A percentile compares a stretch with the other conserved stretches of the same genome.
These are phyloP conservation scores for Saturnia japonica DNA, from an alignment of 2,888 invertebrate species.

Conservation along the genomic window DNA sequence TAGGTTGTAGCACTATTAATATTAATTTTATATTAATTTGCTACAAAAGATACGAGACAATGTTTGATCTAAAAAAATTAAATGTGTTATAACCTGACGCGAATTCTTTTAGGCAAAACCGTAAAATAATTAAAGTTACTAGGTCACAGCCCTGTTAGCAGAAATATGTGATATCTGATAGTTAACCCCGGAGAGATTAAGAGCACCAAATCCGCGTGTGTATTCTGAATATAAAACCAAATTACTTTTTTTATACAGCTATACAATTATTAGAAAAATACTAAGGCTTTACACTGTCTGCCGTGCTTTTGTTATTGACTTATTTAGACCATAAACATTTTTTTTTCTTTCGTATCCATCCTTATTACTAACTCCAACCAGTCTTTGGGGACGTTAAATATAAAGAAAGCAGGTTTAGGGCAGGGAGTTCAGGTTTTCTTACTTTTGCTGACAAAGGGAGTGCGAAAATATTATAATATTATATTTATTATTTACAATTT, in stretches of 20 bases:
- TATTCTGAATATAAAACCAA: conserved; percentile 39
- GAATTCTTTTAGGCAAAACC: not conserved
- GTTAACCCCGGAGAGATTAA: conserved; percentile 55
- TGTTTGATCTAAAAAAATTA: not conserved
- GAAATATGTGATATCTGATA: conserved; percentile 52
- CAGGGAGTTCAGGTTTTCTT: too few relatives aligned
- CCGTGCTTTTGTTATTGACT: not conserved
- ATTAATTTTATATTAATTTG: not conserved
- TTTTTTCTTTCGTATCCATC: too few relatives aligned
- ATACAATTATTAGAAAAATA: not conserved
- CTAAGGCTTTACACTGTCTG: not conserved
- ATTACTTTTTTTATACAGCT: not conserved
- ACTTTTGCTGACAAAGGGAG: too few relatives aligned
- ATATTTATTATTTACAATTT: too few relatives aligned
- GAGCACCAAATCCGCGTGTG: conserved; percentile 41
- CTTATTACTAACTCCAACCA: too few relatives aligned
- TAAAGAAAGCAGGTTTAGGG: too few relatives aligned
- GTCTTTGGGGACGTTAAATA: too few relatives aligned
- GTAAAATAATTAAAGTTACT: conserved; percentile 15
- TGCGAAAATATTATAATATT: too few relatives aligned
- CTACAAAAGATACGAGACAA: not conserved
- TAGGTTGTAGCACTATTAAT: too few relatives aligned
- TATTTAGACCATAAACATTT: not conserved
- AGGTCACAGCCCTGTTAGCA: conserved; percentile 16
- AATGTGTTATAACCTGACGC: not conserved